phyloP scores from a whole-genome alignment of 2,888 invertebrate species.

The Drosophila tanythrix region DNA sequence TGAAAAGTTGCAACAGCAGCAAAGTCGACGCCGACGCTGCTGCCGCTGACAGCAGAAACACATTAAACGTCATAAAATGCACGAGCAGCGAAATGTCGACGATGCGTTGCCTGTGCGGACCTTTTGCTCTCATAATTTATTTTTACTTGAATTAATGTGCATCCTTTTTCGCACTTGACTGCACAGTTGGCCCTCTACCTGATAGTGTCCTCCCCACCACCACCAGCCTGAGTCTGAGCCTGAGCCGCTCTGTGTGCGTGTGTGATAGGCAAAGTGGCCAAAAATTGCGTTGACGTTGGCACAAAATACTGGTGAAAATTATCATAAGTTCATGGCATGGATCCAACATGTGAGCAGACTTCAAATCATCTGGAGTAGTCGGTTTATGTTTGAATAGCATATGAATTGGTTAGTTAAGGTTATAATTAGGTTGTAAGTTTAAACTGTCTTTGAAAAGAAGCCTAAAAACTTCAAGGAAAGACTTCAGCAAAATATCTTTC shows the following conservation, averaged over 20 bases:
- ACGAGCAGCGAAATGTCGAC: slow-evolving; percentile 73
- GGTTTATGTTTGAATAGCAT: background rate
- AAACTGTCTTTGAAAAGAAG: background rate
- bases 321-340: slow-evolving; percentile 59
- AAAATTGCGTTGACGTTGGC: slow-evolving; percentile 60
- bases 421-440: background rate
- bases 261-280: slow-evolving; percentile 62
- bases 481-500: background rate
- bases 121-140: slow-evolving; percentile 76
- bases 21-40: slow-evolving; percentile 47
- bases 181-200: slow-evolving; percentile 75
- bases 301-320: slow-evolving; percentile 67
- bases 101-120: slow-evolving; percentile 32
- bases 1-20: slow-evolving; percentile 64
- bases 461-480: background rate
- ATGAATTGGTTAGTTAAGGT: background rate
- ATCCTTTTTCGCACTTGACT: slow-evolving; percentile 79
- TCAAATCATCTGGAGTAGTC: background rate
- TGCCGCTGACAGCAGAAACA: slow-evolving; percentile 82
- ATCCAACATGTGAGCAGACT: slow-evolving; percentile 20
- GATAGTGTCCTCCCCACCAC: slow-evolving; percentile 51
- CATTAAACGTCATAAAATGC: slow-evolving; percentile 82
- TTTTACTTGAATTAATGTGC: slow-evolving; percentile 81
- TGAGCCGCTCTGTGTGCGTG: slow-evolving; percentile 3
- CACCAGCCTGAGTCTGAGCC: background rate